Evolutionary conservation across 2,797 vertebrate species (phyloP).

Genomic region (Protosalanx chinensis): DNA sequence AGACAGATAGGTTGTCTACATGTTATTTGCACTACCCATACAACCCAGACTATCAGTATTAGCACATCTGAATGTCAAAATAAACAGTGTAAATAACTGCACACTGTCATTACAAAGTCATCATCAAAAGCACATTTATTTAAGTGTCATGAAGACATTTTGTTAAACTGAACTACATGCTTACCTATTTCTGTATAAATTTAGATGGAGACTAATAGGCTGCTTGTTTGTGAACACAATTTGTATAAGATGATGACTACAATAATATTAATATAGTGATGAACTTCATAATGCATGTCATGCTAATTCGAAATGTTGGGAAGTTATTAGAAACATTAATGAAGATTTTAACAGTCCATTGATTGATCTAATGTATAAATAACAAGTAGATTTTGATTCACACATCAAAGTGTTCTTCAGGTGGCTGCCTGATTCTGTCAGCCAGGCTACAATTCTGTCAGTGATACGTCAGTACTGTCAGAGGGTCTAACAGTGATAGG

Average conservation of each 20-base stretch:
- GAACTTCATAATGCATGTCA: constrained; percentile 16
- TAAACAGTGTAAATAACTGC: neutral
- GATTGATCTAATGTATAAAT: constrained; percentile 49
- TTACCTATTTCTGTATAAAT: neutral
- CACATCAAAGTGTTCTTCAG: constrained; percentile 8
- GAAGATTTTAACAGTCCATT: constrained; percentile 14
- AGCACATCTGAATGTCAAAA: neutral
- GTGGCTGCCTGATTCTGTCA: too few relatives aligned
- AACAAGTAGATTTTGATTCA: constrained; percentile 23
- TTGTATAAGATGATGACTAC: neutral
- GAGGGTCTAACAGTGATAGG: too few relatives aligned
- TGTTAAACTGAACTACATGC: neutral
- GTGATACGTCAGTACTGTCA: neutral
- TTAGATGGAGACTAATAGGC: neutral
- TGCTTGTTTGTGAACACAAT: neutral
- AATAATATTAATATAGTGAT: neutral
- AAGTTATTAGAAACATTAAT: constrained; percentile 19
- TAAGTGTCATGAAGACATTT: neutral
- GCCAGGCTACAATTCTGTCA: too few relatives aligned
- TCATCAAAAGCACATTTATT: neutral
- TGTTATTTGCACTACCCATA: neutral
- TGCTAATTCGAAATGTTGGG: constrained; percentile 38
- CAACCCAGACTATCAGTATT: neutral
- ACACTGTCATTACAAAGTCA: neutral
- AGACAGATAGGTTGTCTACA: neutral